These are phyloP conservation scores for Sebastes steindachneri DNA, from an alignment of 2,797 vertebrate species.

Conservation along the genomic window DNA sequence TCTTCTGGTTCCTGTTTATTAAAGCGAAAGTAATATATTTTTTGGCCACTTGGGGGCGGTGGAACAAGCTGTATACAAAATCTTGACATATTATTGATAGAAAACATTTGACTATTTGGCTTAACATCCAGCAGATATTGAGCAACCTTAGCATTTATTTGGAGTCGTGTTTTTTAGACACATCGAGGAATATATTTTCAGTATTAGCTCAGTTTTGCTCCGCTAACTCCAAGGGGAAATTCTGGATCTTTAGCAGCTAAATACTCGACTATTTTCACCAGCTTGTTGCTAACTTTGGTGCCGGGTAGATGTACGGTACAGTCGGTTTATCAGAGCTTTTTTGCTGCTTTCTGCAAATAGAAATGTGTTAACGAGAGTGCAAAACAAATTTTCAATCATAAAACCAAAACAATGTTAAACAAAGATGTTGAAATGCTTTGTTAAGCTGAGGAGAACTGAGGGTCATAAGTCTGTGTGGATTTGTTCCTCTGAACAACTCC, in stretches of 20 bases:
- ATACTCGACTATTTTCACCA: too few relatives aligned
- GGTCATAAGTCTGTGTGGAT: not conserved
- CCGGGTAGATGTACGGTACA: too few relatives aligned
- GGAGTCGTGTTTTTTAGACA: not conserved
- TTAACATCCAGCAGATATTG: not conserved
- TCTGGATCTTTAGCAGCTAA: too few relatives aligned
- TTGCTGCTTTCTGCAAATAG: too few relatives aligned
- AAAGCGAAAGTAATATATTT: too few relatives aligned
- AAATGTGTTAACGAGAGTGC: too few relatives aligned
- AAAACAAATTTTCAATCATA: not conserved
- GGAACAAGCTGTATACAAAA: slow-evolving; percentile 1
- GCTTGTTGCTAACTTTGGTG: too few relatives aligned
- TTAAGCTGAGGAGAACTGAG: not conserved
- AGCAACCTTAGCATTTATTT: not conserved
- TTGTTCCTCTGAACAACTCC: not conserved
- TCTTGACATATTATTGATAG: not conserved
- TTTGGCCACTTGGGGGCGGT: not conserved
- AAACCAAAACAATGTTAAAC: not conserved
- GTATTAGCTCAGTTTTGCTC: too few relatives aligned
- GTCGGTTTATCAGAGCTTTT: too few relatives aligned
- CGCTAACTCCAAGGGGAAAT: too few relatives aligned
- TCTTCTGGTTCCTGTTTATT: too few relatives aligned
- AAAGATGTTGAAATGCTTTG: not conserved
- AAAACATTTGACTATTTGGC: not conserved
- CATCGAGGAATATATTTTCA: not conserved